Evolutionary conservation across 1,140 invertebrate genomes (phyloP).

Genomic region (Eueides isabella): DNA sequence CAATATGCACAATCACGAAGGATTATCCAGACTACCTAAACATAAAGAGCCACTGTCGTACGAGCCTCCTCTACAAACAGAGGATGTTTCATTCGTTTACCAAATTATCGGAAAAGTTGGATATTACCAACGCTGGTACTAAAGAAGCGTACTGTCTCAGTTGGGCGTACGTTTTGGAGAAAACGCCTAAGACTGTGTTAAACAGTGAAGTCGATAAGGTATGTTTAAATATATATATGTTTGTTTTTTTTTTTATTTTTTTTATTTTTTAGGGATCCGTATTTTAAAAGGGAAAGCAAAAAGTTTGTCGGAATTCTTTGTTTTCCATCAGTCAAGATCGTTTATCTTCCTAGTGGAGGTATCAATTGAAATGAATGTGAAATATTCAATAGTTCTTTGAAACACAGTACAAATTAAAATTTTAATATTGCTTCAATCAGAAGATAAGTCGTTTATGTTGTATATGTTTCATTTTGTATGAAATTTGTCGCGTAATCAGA

Average conservation of each 20-base stretch:
- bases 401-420: no score
- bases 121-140: slow-evolving; percentile 56
- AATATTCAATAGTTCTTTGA: no score
- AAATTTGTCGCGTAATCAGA: no score
- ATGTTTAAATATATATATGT: slow-evolving; percentile 2
- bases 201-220: slow-evolving; percentile 85
- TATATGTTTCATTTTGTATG: no score
- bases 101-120: slow-evolving; percentile 37
- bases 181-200: slow-evolving; percentile 84
- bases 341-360: no score
- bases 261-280: slow-evolving; percentile 82
- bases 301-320: no score
- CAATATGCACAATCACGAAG: slow-evolving; percentile 77
- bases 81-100: slow-evolving; percentile 85
- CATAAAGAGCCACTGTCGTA: slow-evolving; percentile 67
- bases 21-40: slow-evolving; percentile 67
- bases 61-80: slow-evolving; percentile 83
- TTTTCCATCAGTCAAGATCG: no score
- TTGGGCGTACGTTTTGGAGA: slow-evolving; percentile 85
- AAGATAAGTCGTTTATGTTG: no score
- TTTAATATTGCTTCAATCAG: no score
- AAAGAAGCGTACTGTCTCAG: slow-evolving; percentile 84
- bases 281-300: no score
- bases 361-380: no score
- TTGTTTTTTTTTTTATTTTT: neutral